phyloP scores from a whole-genome alignment of 23 tunicate genomes.

The Aplidium turbinatum region DNA sequence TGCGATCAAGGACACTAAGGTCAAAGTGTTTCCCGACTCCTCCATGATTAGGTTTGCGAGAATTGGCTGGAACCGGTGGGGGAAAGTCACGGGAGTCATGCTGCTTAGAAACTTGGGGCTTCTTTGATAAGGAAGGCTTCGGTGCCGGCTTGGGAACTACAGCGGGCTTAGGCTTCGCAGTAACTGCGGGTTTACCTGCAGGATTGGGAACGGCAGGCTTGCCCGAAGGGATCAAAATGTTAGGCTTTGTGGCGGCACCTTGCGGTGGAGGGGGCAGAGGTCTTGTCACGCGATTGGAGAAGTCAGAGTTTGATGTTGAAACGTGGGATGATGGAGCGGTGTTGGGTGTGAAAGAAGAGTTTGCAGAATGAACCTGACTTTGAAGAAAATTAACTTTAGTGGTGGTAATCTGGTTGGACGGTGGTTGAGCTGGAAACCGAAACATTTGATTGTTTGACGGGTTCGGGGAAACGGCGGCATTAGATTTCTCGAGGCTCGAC shows the following conservation, averaged over 20 bases:
- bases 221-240: background rate
- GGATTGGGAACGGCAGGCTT: background rate
- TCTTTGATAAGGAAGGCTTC: slow-evolving; percentile 25
- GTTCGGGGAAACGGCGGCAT: too few relatives aligned
- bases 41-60: background rate
- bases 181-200: background rate
- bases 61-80: background rate
- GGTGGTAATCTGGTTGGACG: too few relatives aligned
- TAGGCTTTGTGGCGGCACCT: background rate
- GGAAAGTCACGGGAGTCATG: background rate
- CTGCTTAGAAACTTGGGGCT: slow-evolving; percentile 17
- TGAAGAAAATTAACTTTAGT: too few relatives aligned
- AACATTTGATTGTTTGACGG: too few relatives aligned
- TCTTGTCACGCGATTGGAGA: too few relatives aligned
- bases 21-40: slow-evolving; percentile 35
- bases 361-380: too few relatives aligned
- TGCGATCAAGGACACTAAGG: slow-evolving; percentile 36
- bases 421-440: too few relatives aligned
- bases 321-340: too few relatives aligned
- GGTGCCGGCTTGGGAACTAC: background rate
- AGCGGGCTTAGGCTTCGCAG: background rate
- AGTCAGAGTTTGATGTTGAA: too few relatives aligned
- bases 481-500: too few relatives aligned
- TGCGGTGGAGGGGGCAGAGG: background rate
- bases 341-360: too few relatives aligned